Conservation (phyloP, 2,888 invertebrate species). For the Heliconius erato region DNA sequence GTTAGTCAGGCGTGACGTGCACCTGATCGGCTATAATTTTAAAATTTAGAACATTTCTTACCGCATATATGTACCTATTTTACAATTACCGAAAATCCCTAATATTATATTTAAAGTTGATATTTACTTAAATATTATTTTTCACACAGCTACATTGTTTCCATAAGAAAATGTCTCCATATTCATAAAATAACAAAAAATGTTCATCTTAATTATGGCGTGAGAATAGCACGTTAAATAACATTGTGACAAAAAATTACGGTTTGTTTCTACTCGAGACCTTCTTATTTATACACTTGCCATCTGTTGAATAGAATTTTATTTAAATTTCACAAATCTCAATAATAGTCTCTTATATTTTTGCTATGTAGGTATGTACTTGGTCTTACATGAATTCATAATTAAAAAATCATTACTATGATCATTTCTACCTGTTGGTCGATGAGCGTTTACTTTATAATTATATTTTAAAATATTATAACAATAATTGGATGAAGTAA, state of each 20-base stretch:
- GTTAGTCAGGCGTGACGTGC: slow-evolving; percentile 42
- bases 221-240: neutral
- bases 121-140: neutral
- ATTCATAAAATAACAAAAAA: too few species aligned
- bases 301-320: neutral
- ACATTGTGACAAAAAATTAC: neutral
- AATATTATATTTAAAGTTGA: neutral
- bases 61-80: neutral
- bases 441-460: too few species aligned
- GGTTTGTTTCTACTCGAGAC: neutral
- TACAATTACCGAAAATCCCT: neutral
- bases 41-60: neutral
- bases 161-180: neutral
- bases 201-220: too few species aligned
- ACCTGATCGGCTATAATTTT: slow-evolving; percentile 12
- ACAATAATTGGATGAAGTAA: too few species aligned
- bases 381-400: too few species aligned
- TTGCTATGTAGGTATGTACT: too few species aligned
- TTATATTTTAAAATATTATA: too few species aligned
- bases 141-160: neutral
- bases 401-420: too few species aligned
- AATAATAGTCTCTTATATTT: too few species aligned
- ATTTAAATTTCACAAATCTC: neutral
- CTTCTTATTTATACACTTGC: neutral
- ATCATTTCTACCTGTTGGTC: too few species aligned